Evolutionary conservation across 1,140 invertebrate species (phyloP), one percentile per base, ranked within the genome.

Genomic region (Radopholus similis): DNA sequence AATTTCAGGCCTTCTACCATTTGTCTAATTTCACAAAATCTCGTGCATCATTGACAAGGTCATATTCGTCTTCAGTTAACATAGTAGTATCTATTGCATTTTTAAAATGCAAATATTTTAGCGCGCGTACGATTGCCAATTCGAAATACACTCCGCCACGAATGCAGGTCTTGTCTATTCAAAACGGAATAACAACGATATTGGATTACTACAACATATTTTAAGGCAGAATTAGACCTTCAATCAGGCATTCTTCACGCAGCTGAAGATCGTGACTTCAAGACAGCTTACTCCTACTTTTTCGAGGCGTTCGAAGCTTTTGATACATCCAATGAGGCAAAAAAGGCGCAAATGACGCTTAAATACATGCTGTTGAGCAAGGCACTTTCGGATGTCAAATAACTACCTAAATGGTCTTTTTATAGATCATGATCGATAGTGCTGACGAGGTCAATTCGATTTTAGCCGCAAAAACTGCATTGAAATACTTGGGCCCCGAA

Each of bases 261-360:
- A 40, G 95, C 95, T 34, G 96, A 99, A 84, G 96, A 98, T 83
- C 89, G 91, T 80, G 96, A 99, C 82, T 99, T 99, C 83, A 98
- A 99, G 87, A 99, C 95, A 73, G 96, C 95, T 38, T 99, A 95
- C 84, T 98, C 95, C 40, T 99, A 99, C 83, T 99, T 98, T 83
- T 99, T 97, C 85, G 96, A 99, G 87, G 95, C 95, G 38, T 99
- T 99, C 85, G 96, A 99, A 87, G 94, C 94, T 69, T 97, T 95
- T 85, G 94, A 98, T 84, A 94, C 92, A 73, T 90, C 95, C 18
- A 83, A 83, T 64, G 66, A 73, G 15, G 89, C 88, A 78, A 88
- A 89, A 13, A 95, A 93, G 84, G 95, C 95, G 9, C 83, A 97
- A 2, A 91, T 89, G 42, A 91, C 93, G 23, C 85, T 99, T 1